Percentiles rank a stretch among this genome's conserved stretches.
phyloP scores from a whole-genome alignment of 1,140 invertebrate species.

The Bombus superbus region DNA sequence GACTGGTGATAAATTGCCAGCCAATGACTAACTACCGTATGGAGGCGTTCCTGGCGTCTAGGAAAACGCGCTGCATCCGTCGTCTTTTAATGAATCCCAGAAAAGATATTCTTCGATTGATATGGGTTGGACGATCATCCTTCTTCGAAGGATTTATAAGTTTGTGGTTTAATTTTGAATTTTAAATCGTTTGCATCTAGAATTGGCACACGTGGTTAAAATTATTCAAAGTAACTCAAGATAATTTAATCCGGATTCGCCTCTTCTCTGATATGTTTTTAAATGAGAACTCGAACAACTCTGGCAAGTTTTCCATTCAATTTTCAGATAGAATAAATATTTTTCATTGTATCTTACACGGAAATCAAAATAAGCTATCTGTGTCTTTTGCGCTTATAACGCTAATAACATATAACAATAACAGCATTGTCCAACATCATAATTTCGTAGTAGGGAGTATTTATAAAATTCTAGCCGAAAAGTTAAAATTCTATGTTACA shows the following conservation, averaged over 20 bases:
- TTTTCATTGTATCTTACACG: no score
- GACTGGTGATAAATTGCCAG: constrained; percentile 79
- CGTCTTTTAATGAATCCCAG: constrained; percentile 63
- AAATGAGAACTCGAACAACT: no score
- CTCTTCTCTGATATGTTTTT: no score
- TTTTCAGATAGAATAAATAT: no score
- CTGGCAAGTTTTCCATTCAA: no score
- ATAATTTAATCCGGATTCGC: background rate
- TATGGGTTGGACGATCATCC: background rate
- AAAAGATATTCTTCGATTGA: constrained; percentile 29
- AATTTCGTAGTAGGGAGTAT: no score
- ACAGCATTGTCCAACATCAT: no score
- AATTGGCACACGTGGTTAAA: background rate
- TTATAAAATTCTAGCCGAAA: no score
- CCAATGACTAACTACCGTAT: constrained; percentile 81
- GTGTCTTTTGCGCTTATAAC: no score
- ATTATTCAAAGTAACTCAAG: background rate
- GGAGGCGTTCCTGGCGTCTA: constrained; percentile 71
- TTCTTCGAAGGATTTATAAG: background rate
- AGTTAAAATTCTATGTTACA: background rate
- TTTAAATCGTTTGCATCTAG: background rate
- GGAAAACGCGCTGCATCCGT: constrained; percentile 61
- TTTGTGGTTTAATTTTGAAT: background rate
- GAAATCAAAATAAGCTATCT: no score
- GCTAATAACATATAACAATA: no score